Percentiles rank a stretch among this genome's conserved stretches.
These are phyloP conservation scores for Melangyna quadrimaculata DNA, from an alignment of 2,888 invertebrate genomes.

Conservation along the genomic window DNA sequence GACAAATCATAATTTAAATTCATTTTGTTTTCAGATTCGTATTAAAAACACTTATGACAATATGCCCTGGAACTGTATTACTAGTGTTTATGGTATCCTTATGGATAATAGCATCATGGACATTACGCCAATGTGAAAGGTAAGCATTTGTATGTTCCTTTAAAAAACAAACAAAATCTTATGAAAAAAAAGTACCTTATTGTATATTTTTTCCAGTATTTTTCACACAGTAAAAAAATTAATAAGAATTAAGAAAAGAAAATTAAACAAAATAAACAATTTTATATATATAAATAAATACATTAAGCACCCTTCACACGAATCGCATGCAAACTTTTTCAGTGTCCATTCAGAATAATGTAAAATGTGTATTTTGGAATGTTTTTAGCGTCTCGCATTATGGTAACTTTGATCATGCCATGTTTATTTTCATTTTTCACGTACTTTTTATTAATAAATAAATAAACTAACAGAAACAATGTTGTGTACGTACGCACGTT, in stretches of 20 bases:
- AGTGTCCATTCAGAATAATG: constrained; percentile 45
- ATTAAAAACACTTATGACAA: constrained; percentile 99
- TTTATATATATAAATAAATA: no score
- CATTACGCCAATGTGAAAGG: constrained; percentile 99
- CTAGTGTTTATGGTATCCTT: constrained; percentile 99
- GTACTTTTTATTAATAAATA: background rate
- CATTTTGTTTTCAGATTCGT: constrained; percentile 85
- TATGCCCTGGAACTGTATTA: constrained; percentile 98
- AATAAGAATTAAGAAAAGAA: constrained; percentile 32
- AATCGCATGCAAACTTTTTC: constrained; percentile 63
- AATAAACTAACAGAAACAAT: background rate
- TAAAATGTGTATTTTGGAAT: constrained; percentile 66
- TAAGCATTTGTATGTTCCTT: constrained; percentile 82
- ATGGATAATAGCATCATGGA: constrained; percentile 99
- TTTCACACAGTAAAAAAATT: constrained; percentile 53
- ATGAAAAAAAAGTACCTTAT: constrained; percentile 54
- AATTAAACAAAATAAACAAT: constrained; percentile 45
- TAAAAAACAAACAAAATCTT: constrained; percentile 38
- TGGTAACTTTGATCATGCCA: constrained; percentile 50
- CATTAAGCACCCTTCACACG: constrained; percentile 63
- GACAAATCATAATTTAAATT: no score
- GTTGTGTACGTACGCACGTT: constrained; percentile 63
- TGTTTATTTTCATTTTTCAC: background rate
- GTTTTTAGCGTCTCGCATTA: constrained; percentile 51
- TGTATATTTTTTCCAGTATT: constrained; percentile 59